phyloP scores from a whole-genome alignment of 2,113 vertebrate genomes.

The Jaculus jaculus region DNA sequence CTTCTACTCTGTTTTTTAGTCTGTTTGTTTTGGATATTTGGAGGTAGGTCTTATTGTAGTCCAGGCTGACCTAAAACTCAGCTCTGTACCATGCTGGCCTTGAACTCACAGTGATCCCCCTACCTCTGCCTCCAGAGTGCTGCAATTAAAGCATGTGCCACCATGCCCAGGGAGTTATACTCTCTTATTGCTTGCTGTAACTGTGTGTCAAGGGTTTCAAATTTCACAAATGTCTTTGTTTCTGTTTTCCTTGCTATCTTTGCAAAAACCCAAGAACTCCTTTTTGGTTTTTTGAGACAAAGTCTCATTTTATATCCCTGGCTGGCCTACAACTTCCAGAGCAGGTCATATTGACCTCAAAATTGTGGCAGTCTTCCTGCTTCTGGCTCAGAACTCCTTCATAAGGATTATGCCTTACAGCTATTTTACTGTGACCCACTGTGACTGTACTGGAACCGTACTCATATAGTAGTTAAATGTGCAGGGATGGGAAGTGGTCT shows the following conservation, averaged over 20 bases:
- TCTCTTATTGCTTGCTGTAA: background rate
- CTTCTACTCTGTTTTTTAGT: background rate
- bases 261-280: background rate
- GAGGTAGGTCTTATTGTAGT: background rate
- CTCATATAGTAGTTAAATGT: background rate
- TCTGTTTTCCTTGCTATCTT: background rate
- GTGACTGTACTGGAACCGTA: background rate
- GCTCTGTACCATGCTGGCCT: background rate
- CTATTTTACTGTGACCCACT: background rate
- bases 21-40: background rate
- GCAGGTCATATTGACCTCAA: too few species aligned
- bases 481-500: background rate
- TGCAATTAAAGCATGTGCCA: background rate
- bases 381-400: background rate
- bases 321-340: too few species aligned
- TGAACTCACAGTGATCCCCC: background rate
- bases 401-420: background rate
- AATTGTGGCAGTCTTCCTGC: too few species aligned
- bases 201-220: background rate
- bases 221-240: background rate
- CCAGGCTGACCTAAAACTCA: background rate
- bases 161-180: background rate
- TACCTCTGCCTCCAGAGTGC: background rate
- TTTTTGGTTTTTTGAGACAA: too few species aligned
- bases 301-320: too few species aligned